Conservation (phyloP, 2,888 invertebrate species). For the Andrena haemorrhoa region DNA sequence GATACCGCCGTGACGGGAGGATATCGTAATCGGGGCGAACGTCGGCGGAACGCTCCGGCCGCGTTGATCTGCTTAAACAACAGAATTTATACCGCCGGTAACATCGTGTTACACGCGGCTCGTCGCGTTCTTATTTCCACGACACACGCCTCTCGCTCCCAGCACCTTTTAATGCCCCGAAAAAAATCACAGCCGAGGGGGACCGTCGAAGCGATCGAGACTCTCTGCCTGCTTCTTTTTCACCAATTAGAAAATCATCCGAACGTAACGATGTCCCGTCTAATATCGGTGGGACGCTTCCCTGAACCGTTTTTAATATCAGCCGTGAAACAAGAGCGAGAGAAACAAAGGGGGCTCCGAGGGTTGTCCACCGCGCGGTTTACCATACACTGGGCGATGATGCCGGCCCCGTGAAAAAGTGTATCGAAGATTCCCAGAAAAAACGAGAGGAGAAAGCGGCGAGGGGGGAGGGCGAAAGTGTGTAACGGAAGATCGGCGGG, state of each 20-base stretch:
- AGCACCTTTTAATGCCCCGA: slow-evolving; percentile 2
- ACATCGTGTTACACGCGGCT: not conserved
- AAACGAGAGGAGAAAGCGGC: slow-evolving; percentile 23
- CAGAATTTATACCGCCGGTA: not conserved
- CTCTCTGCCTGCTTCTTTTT: slow-evolving; percentile 22
- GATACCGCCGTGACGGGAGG: slow-evolving; percentile 9
- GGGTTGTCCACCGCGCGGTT: slow-evolving; percentile 46
- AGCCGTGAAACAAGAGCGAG: slow-evolving; percentile 30
- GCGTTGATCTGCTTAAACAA: not conserved
- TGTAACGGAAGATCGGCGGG: slow-evolving; percentile 40
- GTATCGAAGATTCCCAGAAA: slow-evolving; percentile 53
- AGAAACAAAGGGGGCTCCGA: not conserved
- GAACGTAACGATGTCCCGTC: slow-evolving; percentile 50
- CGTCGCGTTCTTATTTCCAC: not conserved
- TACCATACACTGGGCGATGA: slow-evolving; percentile 52
- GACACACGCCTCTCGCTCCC: slow-evolving; percentile 1
- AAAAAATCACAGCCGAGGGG: slow-evolving; percentile 2
- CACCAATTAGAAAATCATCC: slow-evolving; percentile 44
- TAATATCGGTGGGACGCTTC: slow-evolving; percentile 60
- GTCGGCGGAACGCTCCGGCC: not conserved
- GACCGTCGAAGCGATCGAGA: slow-evolving; percentile 32
- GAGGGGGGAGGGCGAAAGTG: slow-evolving; percentile 35
- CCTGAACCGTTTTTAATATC: slow-evolving; percentile 66
- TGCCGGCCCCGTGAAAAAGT: slow-evolving; percentile 52
- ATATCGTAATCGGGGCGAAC: not conserved